Base-by-base conservation (phyloP, 2,113 vertebrate species). In the Tichodroma muraria region DNA sequence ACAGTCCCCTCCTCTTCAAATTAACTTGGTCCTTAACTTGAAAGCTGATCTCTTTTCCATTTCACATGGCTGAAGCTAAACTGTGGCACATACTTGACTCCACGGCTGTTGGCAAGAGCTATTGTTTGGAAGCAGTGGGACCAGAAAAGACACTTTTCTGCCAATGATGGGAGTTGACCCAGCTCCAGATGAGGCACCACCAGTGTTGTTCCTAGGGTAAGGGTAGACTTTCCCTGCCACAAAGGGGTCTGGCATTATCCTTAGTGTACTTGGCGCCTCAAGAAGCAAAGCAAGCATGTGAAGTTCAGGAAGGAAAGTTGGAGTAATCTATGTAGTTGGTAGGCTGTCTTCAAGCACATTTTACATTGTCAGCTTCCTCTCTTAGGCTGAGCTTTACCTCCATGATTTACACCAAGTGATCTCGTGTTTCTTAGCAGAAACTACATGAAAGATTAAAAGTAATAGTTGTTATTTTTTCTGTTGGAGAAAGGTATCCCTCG, bases 231-330 rank as follows among this genome's bases (percentile, higher is more conserved):
- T 61, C 70, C 22, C 18, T 69, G 52, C 60, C 61, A n/a, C 40
- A 53, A 45, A 89, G 31, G 18, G 31, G 16, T 71, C n/a, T 77
- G 61, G 18, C 27, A 35, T 76, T 65, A 44, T 65, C 45, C 35
- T 44, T 42, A 15, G 42, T 45, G 33, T 23, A 49, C 33, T 37
- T 89, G 53, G 24, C 44, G 60, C 50, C 78, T 87, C 45, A 47
- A 49, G 24, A 66, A 79, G n/a, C 37, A 79, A 65, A 61, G 35
- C 50, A 28, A 0, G 1, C 15, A 4, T 0, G 2, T 25, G 30
- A 75, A 69, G 14, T 44, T 89, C 11, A 42, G 61, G 59, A 91
- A 77, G 21, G 11, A 65, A 47, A 72, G 49, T 9, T 63, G 66
- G 40, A 94, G 11, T 37, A 57, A 63, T 45, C 49, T 63, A 5